Percentiles rank a stretch among this genome's conserved stretches.
phyloP scores from a whole-genome alignment of 2,113 vertebrate species.

The Megaptera novaeangliae region DNA sequence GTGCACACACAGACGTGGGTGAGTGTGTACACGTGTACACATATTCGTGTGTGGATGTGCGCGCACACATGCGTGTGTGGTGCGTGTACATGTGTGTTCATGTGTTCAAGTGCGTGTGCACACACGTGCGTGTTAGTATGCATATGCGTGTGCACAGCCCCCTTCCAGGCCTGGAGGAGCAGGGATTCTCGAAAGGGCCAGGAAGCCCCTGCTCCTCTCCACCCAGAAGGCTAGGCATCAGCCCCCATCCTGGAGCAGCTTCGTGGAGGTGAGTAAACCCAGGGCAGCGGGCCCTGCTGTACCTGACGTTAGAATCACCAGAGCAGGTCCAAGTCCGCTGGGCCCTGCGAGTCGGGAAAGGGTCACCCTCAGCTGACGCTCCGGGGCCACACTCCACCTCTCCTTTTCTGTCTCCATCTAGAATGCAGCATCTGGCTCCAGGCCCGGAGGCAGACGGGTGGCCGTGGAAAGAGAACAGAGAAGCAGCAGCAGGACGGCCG shows the following conservation, averaged over 20 bases:
- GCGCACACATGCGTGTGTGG: too few species aligned
- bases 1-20: accelerated
- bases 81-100: accelerated
- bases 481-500: too few species aligned
- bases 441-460: background rate
- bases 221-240: accelerated
- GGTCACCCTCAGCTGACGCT: background rate
- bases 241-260: background rate
- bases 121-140: too few species aligned
- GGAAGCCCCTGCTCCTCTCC: background rate
- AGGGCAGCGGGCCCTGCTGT: too few species aligned
- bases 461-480: too few species aligned
- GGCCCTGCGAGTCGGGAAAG: background rate
- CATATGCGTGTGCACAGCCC: too few species aligned
- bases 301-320: accelerated
- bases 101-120: accelerated
- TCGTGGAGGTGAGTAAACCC: background rate
- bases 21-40: accelerated
- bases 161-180: background rate
- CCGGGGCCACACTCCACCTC: background rate
- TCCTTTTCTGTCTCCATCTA: background rate
- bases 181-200: background rate
- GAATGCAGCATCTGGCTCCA: background rate
- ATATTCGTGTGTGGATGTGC: accelerated
- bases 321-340: accelerated